Evolutionary conservation across 2,797 vertebrate genomes (phyloP), one percentile per base, ranked within the genome.

Genomic region (Microctenopoma lineatum): DNA sequence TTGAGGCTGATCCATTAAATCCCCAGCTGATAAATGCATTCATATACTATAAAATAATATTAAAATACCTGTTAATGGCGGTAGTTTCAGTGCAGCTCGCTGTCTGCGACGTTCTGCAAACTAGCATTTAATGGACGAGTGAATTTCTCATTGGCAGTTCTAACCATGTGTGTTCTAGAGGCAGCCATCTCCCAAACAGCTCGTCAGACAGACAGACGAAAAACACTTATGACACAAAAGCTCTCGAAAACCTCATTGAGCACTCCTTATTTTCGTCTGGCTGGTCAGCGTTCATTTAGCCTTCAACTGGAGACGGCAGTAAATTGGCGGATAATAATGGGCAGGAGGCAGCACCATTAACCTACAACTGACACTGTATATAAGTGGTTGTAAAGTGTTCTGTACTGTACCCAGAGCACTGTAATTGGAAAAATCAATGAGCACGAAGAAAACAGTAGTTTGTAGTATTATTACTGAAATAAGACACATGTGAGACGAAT

Each of bases 1-100:
- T 71, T 36, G 41, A 54, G 48, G 53, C 74, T 82, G 67, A 66
- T 72, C 59, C 63, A 73, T 68, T 44, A 38, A 84, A 84, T 67
- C 81, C 77, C 21, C 5, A 7, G 65, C 46, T 21, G 21, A 21
- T 21, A 21, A 21, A 21, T 21, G 14, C 58, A 55, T 57, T 60
- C 64, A 67, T 34, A 25, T 50, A 38, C 42, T 34, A 42, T 29
- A 32, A 6, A 42, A 54, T 34, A 56, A 36, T 32, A 15, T 36
- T 46, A 26, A 66, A 68, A 15, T 15, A 46, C 32, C 39, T 57
- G 26, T 3, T 9, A 7, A 0, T 45, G 26, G 29, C 42, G 38
- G 32, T 50, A n/a, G 15, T 29, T 66, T 67, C 32, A 46, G 38
- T 64, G 11, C 16, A 59, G 21, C 11, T 38, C 12, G 1, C 32